A percentile compares a stretch with the other conserved stretches of the same genome.
These are phyloP conservation scores for Salmo trutta DNA, from an alignment of 2,797 vertebrate genomes.

Conservation along the genomic window DNA sequence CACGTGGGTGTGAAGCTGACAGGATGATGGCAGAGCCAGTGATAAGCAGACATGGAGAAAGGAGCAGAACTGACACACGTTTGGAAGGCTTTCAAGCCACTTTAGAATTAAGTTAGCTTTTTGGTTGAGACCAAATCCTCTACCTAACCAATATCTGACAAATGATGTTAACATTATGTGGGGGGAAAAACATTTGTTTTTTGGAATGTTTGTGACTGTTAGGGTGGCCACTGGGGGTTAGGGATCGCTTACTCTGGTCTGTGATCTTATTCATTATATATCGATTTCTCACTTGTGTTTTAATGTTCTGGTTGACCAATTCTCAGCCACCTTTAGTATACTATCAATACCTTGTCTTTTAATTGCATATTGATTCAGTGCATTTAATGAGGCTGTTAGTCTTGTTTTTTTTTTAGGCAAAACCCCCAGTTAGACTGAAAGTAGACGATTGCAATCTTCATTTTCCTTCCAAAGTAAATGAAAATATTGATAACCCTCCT, in stretches of 20 bases:
- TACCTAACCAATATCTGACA: background rate
- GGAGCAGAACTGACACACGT: background rate
- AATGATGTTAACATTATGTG: background rate
- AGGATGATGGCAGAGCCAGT: background rate
- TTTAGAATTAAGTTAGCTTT: background rate
- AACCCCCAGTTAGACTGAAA: conserved; percentile 27
- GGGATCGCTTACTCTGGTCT: conserved; percentile 19
- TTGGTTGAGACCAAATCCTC: background rate
- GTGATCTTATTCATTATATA: conserved; percentile 63
- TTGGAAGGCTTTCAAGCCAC: background rate
- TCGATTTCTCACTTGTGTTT: conserved; percentile 60
- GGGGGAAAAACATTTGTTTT: background rate
- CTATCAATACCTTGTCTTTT: conserved; percentile 74
- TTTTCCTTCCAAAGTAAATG: conserved; percentile 26
- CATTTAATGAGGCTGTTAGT: conserved; percentile 52
- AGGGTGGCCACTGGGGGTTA: background rate
- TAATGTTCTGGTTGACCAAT: conserved; percentile 60
- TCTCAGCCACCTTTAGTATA: conserved; percentile 55
- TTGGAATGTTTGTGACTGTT: background rate
- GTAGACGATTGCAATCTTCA: conserved; percentile 37
- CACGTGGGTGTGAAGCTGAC: no score
- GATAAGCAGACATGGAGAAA: background rate
- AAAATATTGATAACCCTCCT: conserved; percentile 40
- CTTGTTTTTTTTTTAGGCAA: conserved; percentile 37
- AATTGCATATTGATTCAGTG: conserved; percentile 76